Evolutionary conservation across 2,797 vertebrate species (phyloP).

Genomic region (Sebastolobus alascanus): DNA sequence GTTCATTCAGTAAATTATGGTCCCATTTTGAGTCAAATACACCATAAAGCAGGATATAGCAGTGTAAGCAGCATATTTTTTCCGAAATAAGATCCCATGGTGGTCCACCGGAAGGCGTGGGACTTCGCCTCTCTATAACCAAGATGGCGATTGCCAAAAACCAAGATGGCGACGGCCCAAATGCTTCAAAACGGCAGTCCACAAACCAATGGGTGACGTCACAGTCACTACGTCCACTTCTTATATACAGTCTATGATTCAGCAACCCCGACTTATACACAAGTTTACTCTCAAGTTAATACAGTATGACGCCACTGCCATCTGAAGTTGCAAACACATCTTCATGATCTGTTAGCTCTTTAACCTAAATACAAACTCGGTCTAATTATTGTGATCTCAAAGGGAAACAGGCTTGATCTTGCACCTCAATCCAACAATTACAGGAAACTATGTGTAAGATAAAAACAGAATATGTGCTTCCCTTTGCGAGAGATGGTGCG

Average conservation of each 20-base stretch:
- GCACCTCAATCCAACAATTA: conserved; percentile 80
- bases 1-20: too few relatives aligned
- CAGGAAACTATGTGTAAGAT: conserved; percentile 77
- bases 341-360: conserved; percentile 53
- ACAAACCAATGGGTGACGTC: too few relatives aligned
- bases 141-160: too few relatives aligned
- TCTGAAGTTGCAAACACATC: conserved; percentile 34
- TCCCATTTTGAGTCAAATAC: too few relatives aligned
- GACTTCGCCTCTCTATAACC: too few relatives aligned
- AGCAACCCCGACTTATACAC: too few relatives aligned
- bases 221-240: too few relatives aligned
- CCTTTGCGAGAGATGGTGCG: conserved; percentile 73
- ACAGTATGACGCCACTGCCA: neutral
- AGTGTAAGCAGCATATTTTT: too few relatives aligned
- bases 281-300: conserved; percentile 11
- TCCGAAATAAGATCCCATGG: neutral
- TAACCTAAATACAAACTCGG: conserved; percentile 57
- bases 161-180: too few relatives aligned
- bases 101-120: too few relatives aligned
- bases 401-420: conserved; percentile 59
- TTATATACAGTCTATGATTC: neutral
- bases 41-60: too few relatives aligned
- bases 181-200: too few relatives aligned
- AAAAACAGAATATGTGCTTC: conserved; percentile 76
- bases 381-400: conserved; percentile 69